Evolutionary conservation across 2,797 vertebrate species (phyloP).

Genomic region (Sphenodon punctatus): DNA sequence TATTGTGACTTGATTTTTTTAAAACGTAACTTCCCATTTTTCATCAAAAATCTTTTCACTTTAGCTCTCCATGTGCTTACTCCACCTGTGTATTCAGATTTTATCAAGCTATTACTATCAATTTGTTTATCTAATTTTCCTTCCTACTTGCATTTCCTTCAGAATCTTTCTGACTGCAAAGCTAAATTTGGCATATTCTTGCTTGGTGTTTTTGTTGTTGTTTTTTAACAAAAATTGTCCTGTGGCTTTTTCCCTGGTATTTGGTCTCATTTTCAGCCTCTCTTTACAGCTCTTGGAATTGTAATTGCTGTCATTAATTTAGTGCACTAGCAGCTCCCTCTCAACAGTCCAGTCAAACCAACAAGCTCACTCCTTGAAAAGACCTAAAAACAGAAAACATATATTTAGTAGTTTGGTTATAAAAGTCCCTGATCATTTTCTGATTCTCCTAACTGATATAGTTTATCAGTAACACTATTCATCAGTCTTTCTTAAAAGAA

Average conservation of each 20-base stretch:
- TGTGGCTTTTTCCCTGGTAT: neutral
- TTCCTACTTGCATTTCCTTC: neutral
- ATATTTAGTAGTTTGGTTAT: neutral
- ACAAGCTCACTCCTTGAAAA: neutral
- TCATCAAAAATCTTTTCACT: too few species aligned
- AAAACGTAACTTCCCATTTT: too few species aligned
- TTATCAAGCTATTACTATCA: too few species aligned
- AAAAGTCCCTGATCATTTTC: neutral
- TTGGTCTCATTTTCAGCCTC: neutral
- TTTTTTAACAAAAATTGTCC: too few species aligned
- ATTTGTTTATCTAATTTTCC: neutral
- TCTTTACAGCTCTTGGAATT: slow-evolving; percentile 11
- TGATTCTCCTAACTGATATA: neutral
- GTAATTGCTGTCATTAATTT: neutral
- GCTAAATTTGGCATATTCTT: neutral
- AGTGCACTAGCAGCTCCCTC: neutral
- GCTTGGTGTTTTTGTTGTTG: neutral
- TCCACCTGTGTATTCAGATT: too few species aligned
- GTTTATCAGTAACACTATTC: neutral
- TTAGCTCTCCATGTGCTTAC: too few species aligned
- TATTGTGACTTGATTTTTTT: too few species aligned
- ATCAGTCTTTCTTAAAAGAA: neutral
- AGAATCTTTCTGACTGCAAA: neutral
- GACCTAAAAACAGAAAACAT: neutral
- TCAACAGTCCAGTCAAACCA: neutral